Conservation (phyloP, 2,797 vertebrate genomes). For the Myripristis jacobus region DNA sequence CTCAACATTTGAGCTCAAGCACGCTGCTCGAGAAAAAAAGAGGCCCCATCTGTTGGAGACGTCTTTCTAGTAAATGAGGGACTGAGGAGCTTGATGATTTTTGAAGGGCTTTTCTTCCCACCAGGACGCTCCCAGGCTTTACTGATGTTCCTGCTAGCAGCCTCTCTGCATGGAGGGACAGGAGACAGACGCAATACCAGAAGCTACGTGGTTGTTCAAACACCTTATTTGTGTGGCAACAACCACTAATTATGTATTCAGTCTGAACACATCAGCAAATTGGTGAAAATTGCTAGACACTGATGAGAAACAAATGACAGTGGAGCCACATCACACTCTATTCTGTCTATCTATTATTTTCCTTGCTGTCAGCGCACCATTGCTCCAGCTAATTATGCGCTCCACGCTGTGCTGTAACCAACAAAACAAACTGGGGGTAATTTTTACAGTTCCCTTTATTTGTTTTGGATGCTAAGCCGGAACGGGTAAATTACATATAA, state of each 20-base stretch:
- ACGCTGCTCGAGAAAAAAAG: too few relatives aligned
- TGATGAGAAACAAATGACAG: background rate
- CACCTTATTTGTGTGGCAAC: background rate
- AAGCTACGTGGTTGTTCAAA: background rate
- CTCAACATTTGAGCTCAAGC: too few relatives aligned
- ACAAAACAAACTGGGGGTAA: slow-evolving; percentile 3
- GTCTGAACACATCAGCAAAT: background rate
- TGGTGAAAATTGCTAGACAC: background rate
- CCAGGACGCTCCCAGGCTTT: too few relatives aligned
- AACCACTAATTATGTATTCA: background rate
- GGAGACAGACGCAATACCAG: too few relatives aligned
- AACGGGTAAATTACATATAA: slow-evolving; percentile 62
- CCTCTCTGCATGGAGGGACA: too few relatives aligned
- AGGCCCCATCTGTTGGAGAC: too few relatives aligned
- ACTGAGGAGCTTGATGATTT: too few relatives aligned
- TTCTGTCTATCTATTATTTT: background rate
- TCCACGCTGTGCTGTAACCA: background rate
- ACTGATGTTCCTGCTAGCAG: too few relatives aligned
- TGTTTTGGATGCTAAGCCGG: slow-evolving; percentile 32
- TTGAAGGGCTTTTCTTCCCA: too few relatives aligned
- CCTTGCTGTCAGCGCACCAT: background rate
- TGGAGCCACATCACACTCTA: background rate
- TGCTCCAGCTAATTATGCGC: background rate
- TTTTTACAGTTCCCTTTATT: slow-evolving; percentile 60
- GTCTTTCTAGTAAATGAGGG: too few relatives aligned